Base-by-base conservation (phyloP, 2,113 vertebrate genomes). In the Lathamus discolor region DNA sequence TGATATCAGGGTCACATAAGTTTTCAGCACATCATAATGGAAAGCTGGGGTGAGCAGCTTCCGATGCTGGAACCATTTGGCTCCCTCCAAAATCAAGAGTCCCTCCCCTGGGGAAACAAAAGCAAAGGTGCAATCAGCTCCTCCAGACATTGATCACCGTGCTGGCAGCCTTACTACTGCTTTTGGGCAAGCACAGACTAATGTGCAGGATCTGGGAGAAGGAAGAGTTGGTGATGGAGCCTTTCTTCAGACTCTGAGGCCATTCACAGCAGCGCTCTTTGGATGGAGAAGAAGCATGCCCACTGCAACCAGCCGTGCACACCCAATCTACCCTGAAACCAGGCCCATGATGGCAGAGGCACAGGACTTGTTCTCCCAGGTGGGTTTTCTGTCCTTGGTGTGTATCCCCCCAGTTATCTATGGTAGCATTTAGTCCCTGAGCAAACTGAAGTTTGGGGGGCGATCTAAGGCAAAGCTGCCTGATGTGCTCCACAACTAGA, bases 31-130 rank as follows among this genome's bases (percentile, higher is more conserved):
- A 18, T 99, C 98, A 1, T 98, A 99, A 82, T 99, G 99, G 94
- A 99, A 99, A 28, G 98, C 99, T 41, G 99, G 98, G 2, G 99
- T 99, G 92, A 99, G 85, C 46, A 99, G 96, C 83, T 98, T 98
- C 87, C 98, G 97, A 84, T 99, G 98, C 23, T 98, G 97, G 83
- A 98, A 99, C 99, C 99, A 99, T 90, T 98, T 99, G 84, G 96
- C 84, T 35, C 98, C 99, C 1, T 95, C 43, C 67, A 98, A 95
- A 77, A 98, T 39, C 76, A 99, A 83, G 57, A 99, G 97, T 17
- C 99, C 99, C 6, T 97, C 94, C 19, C 99, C 99, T 99, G 93
- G 46, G 29, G 39, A 81, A 22, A 55, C 13, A 54, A 82, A 57
- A 86, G 52, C 48, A 80, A 54, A 92, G 63, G 88, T 1, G 1